Conservation (phyloP, 2,888 invertebrate species). For the Apodemia hepburni region DNA sequence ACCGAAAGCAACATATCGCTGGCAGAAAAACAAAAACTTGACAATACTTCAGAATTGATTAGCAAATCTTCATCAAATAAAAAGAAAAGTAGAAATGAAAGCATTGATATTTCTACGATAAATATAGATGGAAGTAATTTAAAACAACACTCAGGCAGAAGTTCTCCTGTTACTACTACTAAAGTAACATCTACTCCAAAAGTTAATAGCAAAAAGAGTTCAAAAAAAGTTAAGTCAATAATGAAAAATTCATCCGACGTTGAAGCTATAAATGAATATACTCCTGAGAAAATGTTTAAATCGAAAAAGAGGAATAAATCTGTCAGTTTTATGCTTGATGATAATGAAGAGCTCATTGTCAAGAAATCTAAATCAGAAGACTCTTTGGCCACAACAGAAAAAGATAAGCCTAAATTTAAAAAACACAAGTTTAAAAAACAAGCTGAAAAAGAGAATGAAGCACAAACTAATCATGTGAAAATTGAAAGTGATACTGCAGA, state of each 20-base stretch:
- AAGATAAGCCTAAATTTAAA: constrained; percentile 26
- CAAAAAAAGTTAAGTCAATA: constrained; percentile 48
- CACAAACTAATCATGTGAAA: constrained; percentile 19
- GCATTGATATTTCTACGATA: constrained; percentile 40
- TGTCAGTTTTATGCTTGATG: constrained; percentile 64
- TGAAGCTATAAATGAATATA: constrained; percentile 25
- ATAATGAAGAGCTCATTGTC: constrained; percentile 47
- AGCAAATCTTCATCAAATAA: constrained; percentile 39
- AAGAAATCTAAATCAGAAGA: constrained; percentile 60
- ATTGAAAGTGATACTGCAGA: constrained; percentile 24
- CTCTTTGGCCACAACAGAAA: constrained; percentile 28
- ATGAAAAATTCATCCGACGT: constrained; percentile 45
- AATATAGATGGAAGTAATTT: constrained; percentile 43
- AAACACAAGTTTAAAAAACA: constrained; percentile 43
- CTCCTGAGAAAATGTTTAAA: constrained; percentile 35
- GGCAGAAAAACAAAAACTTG: constrained; percentile 36
- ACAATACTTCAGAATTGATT: constrained; percentile 21
- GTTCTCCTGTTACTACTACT: constrained; percentile 33
- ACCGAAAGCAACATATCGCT: constrained; percentile 42
- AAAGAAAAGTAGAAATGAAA: constrained; percentile 40
- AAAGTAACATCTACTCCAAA: constrained; percentile 48
- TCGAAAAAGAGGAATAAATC: constrained; percentile 66
- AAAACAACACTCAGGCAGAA: constrained; percentile 29
- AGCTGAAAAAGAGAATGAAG: constrained; percentile 34
- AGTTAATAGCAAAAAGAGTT: constrained; percentile 29